phyloP scores from a whole-genome alignment of 2,888 invertebrate species.

The Orgyia antiqua region DNA sequence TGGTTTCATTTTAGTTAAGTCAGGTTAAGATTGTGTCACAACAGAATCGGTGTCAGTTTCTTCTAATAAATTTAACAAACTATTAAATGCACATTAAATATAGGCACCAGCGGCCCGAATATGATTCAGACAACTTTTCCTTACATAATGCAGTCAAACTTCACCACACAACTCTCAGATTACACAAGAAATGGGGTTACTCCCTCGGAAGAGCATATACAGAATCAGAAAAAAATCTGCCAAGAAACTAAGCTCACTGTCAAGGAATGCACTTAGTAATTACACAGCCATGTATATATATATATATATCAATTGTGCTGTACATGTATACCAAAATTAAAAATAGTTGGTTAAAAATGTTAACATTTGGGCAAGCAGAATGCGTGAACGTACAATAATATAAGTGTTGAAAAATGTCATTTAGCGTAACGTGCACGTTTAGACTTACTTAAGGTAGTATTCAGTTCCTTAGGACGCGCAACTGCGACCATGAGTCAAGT shows the following conservation, averaged over 20 bases:
- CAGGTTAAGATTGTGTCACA: no score
- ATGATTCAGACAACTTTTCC: conserved; percentile 26
- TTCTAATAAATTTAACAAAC: conserved; percentile 68
- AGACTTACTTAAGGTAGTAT: no score
- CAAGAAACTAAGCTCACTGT: conserved; percentile 50
- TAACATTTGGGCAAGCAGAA: no score
- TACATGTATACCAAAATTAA: conserved; percentile 6
- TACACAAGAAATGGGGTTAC: conserved; percentile 22
- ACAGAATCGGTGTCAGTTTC: no score
- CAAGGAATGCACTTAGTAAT: conserved; percentile 68
- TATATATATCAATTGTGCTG: conserved; percentile 15
- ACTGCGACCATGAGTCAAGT: no score
- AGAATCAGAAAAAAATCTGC: conserved; percentile 53
- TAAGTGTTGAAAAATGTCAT: no score
- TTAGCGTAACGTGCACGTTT: no score
- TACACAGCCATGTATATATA: conserved; percentile 55
- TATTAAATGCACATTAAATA: conserved; percentile 68
- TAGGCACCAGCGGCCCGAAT: conserved; percentile 52
- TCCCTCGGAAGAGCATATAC: conserved; percentile 39
- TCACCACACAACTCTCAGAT: conserved; percentile 22
- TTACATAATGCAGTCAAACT: conserved; percentile 27
- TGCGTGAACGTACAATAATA: no score
- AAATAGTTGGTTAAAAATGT: conserved; percentile 3
- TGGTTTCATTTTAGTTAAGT: no score
- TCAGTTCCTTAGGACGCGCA: no score